These are phyloP conservation scores for Cephus nigrinus DNA, from an alignment of 2,888 invertebrate species.

Conservation along the genomic window DNA sequence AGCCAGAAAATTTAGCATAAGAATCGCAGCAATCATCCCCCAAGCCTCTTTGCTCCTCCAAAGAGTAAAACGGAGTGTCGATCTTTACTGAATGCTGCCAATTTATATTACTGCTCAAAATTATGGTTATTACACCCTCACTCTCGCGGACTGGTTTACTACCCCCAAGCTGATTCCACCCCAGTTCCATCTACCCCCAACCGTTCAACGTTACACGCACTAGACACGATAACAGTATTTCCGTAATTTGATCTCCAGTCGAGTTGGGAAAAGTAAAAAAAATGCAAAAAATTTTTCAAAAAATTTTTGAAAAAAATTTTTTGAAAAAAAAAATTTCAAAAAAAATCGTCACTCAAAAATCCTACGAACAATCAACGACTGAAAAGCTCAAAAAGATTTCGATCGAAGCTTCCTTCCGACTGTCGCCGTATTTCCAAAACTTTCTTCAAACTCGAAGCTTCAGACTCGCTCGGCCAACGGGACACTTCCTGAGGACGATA, in stretches of 20 bases:
- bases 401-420: too few species aligned
- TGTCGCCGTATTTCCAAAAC: not conserved
- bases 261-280: too few species aligned
- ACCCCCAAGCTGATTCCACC: not conserved
- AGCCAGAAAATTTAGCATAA: not conserved
- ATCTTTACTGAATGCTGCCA: not conserved
- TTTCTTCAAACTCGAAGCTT: not conserved
- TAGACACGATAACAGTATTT: not conserved
- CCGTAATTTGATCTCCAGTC: not conserved
- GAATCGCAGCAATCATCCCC: not conserved
- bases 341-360: not conserved
- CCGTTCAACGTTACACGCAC: not conserved
- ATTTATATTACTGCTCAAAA: not conserved
- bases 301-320: too few species aligned
- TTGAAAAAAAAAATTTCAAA: not conserved
- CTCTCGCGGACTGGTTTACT: not conserved
- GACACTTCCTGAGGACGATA: constrained; percentile 11
- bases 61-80: not conserved
- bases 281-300: too few species aligned
- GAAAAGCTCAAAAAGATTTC: not conserved
- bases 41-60: not conserved
- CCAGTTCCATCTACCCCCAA: too few species aligned
- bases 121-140: not conserved
- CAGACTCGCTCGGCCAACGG: not conserved
- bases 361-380: not conserved